These are phyloP conservation scores for Ischnura elegans DNA, from an alignment of 2,888 invertebrate species.

Conservation along the genomic window DNA sequence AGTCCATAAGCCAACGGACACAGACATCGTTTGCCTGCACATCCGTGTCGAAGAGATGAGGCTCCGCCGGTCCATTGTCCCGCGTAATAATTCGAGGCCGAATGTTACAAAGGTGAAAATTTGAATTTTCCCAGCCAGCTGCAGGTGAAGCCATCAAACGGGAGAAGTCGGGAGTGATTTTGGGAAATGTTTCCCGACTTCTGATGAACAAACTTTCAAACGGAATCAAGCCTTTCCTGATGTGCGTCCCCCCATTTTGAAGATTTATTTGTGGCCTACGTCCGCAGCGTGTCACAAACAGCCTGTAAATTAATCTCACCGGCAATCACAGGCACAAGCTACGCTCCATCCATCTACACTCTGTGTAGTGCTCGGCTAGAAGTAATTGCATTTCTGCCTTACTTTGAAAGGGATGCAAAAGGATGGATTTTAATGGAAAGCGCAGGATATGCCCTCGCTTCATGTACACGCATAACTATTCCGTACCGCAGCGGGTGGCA, in stretches of 20 bases:
- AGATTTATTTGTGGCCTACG: neutral
- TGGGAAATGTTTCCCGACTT: neutral
- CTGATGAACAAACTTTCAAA: neutral
- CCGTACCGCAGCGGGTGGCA: neutral
- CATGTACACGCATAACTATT: neutral
- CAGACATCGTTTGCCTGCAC: neutral
- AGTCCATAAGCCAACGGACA: neutral
- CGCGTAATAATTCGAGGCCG: neutral
- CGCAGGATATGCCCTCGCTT: neutral
- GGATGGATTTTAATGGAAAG: neutral
- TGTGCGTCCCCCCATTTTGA: neutral
- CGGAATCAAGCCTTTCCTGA: neutral
- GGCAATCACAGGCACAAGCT: neutral
- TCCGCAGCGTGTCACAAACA: neutral
- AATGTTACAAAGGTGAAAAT: slow-evolving; percentile 5
- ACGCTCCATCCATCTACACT: neutral
- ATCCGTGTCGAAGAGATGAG: neutral
- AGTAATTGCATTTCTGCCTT: neutral
- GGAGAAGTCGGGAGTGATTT: neutral
- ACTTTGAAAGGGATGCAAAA: neutral
- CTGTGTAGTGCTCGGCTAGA: neutral
- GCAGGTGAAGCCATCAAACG: neutral
- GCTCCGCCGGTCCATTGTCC: neutral
- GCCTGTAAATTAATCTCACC: neutral
- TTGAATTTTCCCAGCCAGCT: neutral